Conservation (phyloP, 2,888 invertebrate genomes). For the Drosophila meridiana region DNA sequence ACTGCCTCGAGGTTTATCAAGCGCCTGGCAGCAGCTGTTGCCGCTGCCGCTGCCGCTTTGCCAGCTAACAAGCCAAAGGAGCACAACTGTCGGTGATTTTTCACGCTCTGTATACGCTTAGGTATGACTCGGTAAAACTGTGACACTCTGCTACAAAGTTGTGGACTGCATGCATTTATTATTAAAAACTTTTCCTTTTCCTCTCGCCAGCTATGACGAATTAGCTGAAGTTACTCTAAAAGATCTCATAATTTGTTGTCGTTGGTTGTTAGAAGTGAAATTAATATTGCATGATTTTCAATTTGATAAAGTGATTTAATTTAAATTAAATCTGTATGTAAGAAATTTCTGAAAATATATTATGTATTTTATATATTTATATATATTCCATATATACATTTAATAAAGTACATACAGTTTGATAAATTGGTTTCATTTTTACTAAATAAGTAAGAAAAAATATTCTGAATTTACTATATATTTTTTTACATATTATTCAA, state of each 20-base stretch:
- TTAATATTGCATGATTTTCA: neutral
- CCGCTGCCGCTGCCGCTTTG: conserved; percentile 12
- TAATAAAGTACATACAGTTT: too few relatives aligned
- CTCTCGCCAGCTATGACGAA: neutral
- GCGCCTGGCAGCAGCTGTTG: conserved; percentile 63
- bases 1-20: conserved; percentile 31
- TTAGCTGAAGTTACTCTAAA: neutral
- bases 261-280: neutral
- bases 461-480: too few relatives aligned
- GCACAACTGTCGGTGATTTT: conserved; percentile 66
- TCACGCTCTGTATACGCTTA: conserved; percentile 64
- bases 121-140: conserved; percentile 16
- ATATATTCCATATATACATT: too few relatives aligned
- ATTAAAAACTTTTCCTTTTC: neutral
- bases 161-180: neutral
- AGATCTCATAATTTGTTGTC: neutral
- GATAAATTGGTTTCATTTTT: too few relatives aligned
- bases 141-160: conserved; percentile 26
- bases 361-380: too few relatives aligned
- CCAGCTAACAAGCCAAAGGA: conserved; percentile 56
- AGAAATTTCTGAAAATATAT: too few relatives aligned
- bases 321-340: neutral
- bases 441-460: too few relatives aligned
- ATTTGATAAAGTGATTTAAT: neutral
- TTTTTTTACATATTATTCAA: too few relatives aligned